Evolutionary conservation across 2,888 invertebrate genomes (phyloP), one percentile per base, ranked within the genome.

Genomic region (Pimpla rufipes): DNA sequence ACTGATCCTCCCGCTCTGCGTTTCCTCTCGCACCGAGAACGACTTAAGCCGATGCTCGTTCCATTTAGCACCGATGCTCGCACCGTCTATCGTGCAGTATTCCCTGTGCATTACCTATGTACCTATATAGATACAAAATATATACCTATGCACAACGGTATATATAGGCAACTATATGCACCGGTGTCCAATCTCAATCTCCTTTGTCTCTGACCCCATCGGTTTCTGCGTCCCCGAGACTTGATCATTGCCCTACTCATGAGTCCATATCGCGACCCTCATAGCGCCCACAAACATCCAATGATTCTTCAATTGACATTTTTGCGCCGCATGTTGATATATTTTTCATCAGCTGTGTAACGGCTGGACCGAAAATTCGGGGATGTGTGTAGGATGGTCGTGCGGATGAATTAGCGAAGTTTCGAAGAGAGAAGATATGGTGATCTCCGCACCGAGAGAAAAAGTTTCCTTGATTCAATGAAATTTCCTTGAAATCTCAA

Each of bases 1-100:
- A 50, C 78, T 78, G 79, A 81, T 81, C 81, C 79, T 42, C 42
- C n/a, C 70, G 66, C 75, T 64, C 70, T n/a, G 70, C 55, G 52
- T 79, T 83, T 80, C 79, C 83, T 77, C 16, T 37, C 35, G 71
- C 55, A 21, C n/a, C n/a, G n/a, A n/a, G 55, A 75, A 55, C 59
- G 67, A 75, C 79, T 79, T 79, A 79, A 79, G 74, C 74, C 66
- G 57, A 23, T 76, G 70, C 64, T 67, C 62, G 71, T 76, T 21
- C 57, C 70, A 83, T 83, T 59, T 37, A 50, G 45, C 67, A 57
- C 67, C 74, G 59, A 52, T 67, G 75, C 74, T 59, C 70, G 70
- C 29, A 21, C 21, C 37, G 47, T 59, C 29, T 35, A 40, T 47
- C 52, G 66, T 50, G 45, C 66, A 23, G 62, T 11, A 21, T 66